Percentiles rank a stretch among this genome's conserved stretches.
Conservation (phyloP, 2,797 vertebrate species). For the Ctenopoma multispine region DNA sequence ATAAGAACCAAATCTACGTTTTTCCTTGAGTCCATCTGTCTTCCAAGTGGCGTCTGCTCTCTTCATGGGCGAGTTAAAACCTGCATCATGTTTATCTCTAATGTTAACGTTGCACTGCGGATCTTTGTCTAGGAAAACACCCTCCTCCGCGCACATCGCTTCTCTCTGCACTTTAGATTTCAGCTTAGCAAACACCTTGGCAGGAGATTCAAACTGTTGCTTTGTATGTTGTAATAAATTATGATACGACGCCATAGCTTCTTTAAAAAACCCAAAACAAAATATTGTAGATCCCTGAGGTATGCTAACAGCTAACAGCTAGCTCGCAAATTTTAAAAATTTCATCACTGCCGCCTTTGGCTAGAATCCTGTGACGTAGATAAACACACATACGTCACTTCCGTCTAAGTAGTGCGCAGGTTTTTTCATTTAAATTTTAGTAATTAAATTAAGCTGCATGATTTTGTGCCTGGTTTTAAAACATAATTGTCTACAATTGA, state of each 20-base stretch:
- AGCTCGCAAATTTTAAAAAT: conserved; percentile 56
- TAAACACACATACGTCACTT: conserved; percentile 34
- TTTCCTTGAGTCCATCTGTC: conserved; percentile 23
- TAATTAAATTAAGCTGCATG: too few relatives aligned
- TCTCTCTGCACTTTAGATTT: conserved; percentile 78
- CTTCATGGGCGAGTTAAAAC: conserved; percentile 25
- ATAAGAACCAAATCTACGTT: background rate
- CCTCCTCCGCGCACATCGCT: background rate
- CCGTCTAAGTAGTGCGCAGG: conserved; percentile 3
- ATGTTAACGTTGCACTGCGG: background rate
- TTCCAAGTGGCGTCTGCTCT: conserved; percentile 4
- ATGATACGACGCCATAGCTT: conserved; percentile 49
- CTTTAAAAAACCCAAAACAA: fast-evolving
- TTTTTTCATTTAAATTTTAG: background rate
- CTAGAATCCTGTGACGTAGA: conserved; percentile 40
- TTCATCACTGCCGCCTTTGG: conserved; percentile 22
- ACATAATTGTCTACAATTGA: too few relatives aligned
- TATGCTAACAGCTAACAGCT: conserved; percentile 6
- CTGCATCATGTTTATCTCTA: background rate
- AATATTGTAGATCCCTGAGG: fast-evolving
- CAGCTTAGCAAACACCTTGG: conserved; percentile 82
- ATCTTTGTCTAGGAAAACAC: background rate
- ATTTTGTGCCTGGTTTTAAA: too few relatives aligned
- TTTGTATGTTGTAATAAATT: background rate
- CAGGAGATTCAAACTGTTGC: conserved; percentile 69